phyloP scores from a whole-genome alignment of 1,140 invertebrate species.

The Riptortus pedestris region DNA sequence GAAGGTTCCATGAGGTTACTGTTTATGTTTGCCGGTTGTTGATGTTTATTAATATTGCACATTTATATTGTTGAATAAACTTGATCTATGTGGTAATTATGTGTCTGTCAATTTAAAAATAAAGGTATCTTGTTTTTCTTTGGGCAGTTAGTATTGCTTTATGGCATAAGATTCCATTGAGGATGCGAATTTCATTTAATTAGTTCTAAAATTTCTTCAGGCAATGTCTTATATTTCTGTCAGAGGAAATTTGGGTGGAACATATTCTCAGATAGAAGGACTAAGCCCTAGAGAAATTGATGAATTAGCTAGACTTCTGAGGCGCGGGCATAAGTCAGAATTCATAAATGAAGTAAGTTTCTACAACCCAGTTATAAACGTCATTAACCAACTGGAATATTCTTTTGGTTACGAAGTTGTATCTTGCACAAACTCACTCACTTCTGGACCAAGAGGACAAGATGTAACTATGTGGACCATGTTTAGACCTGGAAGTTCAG shows the following conservation, averaged over 20 bases:
- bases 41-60: too few relatives aligned
- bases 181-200: too few relatives aligned
- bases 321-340: conserved; percentile 28
- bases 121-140: too few relatives aligned
- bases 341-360: conserved; percentile 31
- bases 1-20: too few relatives aligned
- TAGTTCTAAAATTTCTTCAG: too few relatives aligned
- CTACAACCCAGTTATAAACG: conserved; percentile 31
- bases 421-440: conserved; percentile 26
- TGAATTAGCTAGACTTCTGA: conserved; percentile 22
- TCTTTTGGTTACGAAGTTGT: conserved; percentile 32
- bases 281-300: conserved; percentile 27
- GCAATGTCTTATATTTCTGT: conserved; percentile 32
- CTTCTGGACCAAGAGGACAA: background rate
- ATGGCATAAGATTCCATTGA: too few relatives aligned
- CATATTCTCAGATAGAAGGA: conserved; percentile 32
- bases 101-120: too few relatives aligned
- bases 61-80: too few relatives aligned
- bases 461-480: conserved; percentile 26
- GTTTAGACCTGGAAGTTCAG: conserved; percentile 3
- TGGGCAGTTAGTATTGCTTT: too few relatives aligned
- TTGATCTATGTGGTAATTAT: too few relatives aligned
- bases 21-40: too few relatives aligned
- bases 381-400: conserved; percentile 33
- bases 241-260: conserved; percentile 31